phyloP scores from a whole-genome alignment of 2,797 vertebrate species.

The Periparus ater region DNA sequence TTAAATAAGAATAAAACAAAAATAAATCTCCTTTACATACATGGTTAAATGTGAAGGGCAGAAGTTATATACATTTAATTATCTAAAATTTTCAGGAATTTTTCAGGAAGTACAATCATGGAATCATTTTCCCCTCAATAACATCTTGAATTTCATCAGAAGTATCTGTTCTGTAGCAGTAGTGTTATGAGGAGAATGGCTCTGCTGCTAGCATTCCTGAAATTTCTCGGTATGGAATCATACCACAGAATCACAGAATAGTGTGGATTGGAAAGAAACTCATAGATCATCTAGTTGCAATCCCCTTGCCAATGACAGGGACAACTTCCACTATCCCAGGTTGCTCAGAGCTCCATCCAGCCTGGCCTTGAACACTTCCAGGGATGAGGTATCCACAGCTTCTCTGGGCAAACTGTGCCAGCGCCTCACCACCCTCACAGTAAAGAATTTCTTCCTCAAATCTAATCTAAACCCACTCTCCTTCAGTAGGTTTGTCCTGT shows the following conservation, averaged over 20 bases:
- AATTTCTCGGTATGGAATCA: neutral
- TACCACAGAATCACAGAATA: neutral
- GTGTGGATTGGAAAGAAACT: neutral
- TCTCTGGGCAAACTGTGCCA: neutral
- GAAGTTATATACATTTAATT: neutral
- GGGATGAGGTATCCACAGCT: accelerated
- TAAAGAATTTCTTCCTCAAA: neutral
- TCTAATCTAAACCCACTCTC: neutral
- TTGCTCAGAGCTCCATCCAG: neutral
- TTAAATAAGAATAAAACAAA: neutral
- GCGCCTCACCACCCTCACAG: neutral
- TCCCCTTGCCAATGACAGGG: no score
- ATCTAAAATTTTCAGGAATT: neutral
- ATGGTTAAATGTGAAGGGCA: neutral
- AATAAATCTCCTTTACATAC: neutral
- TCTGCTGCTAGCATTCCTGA: neutral
- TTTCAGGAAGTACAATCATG: neutral
- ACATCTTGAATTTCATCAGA: neutral
- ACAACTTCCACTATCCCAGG: accelerated
- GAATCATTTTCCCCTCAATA: neutral
- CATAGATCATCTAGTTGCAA: neutral
- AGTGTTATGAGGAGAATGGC: neutral
- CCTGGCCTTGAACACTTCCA: neutral
- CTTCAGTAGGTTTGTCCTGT: neutral
- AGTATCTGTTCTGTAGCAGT: neutral